Evolutionary conservation across 2,888 invertebrate genomes (phyloP), one percentile per base, ranked within the genome.

Genomic region (Fragum fragum): DNA sequence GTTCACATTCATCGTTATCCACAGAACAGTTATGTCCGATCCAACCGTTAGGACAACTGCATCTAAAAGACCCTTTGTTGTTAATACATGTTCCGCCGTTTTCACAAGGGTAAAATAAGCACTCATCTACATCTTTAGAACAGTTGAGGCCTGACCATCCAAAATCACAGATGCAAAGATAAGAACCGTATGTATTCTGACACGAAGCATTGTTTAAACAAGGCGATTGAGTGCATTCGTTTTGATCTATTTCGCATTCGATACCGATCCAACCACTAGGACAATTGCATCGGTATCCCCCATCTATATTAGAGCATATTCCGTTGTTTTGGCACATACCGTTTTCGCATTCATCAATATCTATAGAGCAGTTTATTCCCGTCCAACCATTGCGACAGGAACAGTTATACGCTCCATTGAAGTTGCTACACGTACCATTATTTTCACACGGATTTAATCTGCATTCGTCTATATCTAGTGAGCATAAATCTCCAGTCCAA

Each of bases 401-500:
- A n/a, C n/a, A n/a, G n/a, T n/a, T n/a, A n/a, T n/a, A n/a, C n/a
- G n/a, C n/a, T n/a, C n/a, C n/a, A n/a, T n/a, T n/a, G n/a, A n/a
- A n/a, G n/a, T n/a, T n/a, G n/a, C n/a, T n/a, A n/a, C n/a, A n/a
- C n/a, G n/a, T n/a, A n/a, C n/a, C n/a, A n/a, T n/a, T n/a, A n/a
- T n/a, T n/a, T n/a, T n/a, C n/a, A n/a, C n/a, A n/a, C 42, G 39
- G 68, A 18, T 42, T 1, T n/a, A n/a, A n/a, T n/a, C n/a, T n/a
- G 94, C 99, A 99, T 95, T 99, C 98, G 95, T 99, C 98, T 3
- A 83, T 71, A 61, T 87, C 87, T 29, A 32, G 18, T 42, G 71
- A 28, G 53, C 85, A 85, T 0, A 69, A 61, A 3, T 42, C 26
- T 1, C 81, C 85, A 14, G 42, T 70, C 32, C 71, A 79, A 16